Evolutionary conservation across 1,140 invertebrate genomes (phyloP).

Genomic region (Drosophila grimshawi): DNA sequence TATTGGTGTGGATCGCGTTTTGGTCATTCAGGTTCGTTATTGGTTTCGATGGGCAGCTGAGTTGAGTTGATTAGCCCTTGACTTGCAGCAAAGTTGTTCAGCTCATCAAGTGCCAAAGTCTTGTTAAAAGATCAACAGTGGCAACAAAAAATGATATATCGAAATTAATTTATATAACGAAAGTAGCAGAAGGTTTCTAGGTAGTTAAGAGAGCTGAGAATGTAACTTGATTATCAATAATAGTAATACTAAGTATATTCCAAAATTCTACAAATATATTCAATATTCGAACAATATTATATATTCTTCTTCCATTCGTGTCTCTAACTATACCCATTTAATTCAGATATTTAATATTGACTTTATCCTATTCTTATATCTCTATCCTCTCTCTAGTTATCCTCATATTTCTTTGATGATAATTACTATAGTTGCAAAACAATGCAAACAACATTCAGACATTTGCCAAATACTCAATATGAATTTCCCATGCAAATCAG

Average conservation of each 20-base stretch:
- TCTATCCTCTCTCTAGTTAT: background rate
- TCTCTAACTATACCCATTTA: no score
- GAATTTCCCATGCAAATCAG: constrained; percentile 58
- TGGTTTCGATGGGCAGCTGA: constrained; percentile 19
- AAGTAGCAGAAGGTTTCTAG: no score
- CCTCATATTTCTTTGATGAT: constrained; percentile 17
- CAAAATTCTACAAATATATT: no score
- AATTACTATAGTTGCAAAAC: constrained; percentile 41
- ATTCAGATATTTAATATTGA: no score
- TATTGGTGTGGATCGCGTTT: constrained; percentile 24
- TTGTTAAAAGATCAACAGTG: background rate
- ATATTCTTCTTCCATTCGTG: no score
- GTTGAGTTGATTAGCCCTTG: constrained; percentile 49
- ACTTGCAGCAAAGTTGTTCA: background rate
- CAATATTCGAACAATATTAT: no score
- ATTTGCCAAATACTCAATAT: constrained; percentile 16
- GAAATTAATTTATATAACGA: background rate
- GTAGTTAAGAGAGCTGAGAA: no score
- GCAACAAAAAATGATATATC: background rate
- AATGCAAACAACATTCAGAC: background rate
- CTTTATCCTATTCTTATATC: no score
- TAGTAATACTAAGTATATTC: no score
- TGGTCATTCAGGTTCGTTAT: constrained; percentile 33
- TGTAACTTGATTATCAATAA: no score
- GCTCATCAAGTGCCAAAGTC: background rate